These are phyloP conservation scores for Eulimnadia texana DNA, from an alignment of 1,140 invertebrate species.

Conservation along the genomic window DNA sequence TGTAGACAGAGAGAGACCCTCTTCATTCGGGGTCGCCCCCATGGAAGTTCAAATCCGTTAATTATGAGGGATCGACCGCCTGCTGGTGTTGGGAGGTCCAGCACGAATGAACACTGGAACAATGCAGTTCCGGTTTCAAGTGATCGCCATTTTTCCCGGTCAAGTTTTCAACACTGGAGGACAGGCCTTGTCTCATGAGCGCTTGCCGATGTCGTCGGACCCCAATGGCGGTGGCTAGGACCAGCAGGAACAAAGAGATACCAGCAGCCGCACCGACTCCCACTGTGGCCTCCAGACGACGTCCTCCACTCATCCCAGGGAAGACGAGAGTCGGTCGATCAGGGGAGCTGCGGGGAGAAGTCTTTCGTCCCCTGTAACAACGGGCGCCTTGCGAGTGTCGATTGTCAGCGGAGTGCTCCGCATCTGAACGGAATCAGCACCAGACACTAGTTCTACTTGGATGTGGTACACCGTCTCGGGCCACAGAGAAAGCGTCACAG, in stretches of 20 bases:
- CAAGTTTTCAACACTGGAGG: background rate
- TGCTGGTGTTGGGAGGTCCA: background rate
- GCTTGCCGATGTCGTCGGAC: conserved; percentile 6
- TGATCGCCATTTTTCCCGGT: background rate
- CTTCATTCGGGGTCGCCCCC: no score
- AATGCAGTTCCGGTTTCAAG: background rate
- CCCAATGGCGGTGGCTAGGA: conserved; percentile 8
- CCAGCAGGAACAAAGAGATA: conserved; percentile 8
- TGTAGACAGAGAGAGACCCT: background rate
- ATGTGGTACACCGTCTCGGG: conserved; percentile 64
- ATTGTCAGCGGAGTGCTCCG: conserved; percentile 19
- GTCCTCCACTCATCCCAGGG: conserved; percentile 1
- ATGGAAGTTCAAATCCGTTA: background rate
- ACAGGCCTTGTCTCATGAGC: background rate
- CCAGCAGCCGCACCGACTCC: conserved; percentile 13
- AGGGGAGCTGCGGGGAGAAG: conserved; percentile 11
- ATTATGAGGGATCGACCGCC: background rate
- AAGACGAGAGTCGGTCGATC: conserved; percentile 4
- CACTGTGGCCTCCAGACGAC: conserved; percentile 13
- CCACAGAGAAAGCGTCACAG: conserved; percentile 59
- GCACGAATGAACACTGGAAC: background rate
- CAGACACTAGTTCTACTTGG: conserved; percentile 39
- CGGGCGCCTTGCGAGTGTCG: conserved; percentile 20
- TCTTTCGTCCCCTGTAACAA: conserved; percentile 1
- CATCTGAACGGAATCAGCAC: conserved; percentile 17